These are phyloP conservation scores for Himalopsyche anomala DNA, from an alignment of 2,888 invertebrate species.

Conservation along the genomic window DNA sequence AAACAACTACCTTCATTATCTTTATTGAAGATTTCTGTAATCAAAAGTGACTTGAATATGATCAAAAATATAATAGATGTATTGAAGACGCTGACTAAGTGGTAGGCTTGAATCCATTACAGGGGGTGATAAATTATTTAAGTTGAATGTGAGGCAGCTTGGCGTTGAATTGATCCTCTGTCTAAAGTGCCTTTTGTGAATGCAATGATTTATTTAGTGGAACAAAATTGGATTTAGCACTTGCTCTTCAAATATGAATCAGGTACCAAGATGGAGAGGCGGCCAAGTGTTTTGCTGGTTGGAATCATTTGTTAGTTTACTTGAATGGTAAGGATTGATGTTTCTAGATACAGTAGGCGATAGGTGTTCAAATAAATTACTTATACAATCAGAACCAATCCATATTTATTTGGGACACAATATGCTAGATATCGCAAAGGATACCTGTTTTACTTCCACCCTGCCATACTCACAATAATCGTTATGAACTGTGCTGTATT, in stretches of 20 bases:
- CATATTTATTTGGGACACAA: too few relatives aligned
- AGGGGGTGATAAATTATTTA: neutral
- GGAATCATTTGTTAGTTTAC: neutral
- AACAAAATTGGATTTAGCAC: slow-evolving; percentile 34
- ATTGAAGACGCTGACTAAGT: too few relatives aligned
- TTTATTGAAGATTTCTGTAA: too few relatives aligned
- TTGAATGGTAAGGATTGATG: neutral
- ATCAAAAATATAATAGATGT: too few relatives aligned
- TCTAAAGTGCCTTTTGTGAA: neutral
- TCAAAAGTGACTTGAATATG: too few relatives aligned
- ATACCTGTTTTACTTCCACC: too few relatives aligned
- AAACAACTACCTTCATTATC: too few relatives aligned
- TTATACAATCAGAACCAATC: too few relatives aligned
- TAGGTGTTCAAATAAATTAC: too few relatives aligned
- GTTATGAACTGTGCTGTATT: too few relatives aligned
- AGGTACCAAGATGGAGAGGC: neutral
- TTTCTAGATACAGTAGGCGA: neutral
- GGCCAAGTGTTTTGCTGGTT: neutral
- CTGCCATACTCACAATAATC: too few relatives aligned
- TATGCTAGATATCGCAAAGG: too few relatives aligned
- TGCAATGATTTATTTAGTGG: slow-evolving; percentile 7
- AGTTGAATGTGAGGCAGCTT: neutral
- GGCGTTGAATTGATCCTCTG: neutral
- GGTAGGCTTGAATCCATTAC: neutral
- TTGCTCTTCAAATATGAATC: slow-evolving; percentile 22